A percentile compares a stretch with the other conserved stretches of the same genome.
Evolutionary conservation across 2,888 invertebrate species (phyloP).

Genomic region (Empis stercorea): DNA sequence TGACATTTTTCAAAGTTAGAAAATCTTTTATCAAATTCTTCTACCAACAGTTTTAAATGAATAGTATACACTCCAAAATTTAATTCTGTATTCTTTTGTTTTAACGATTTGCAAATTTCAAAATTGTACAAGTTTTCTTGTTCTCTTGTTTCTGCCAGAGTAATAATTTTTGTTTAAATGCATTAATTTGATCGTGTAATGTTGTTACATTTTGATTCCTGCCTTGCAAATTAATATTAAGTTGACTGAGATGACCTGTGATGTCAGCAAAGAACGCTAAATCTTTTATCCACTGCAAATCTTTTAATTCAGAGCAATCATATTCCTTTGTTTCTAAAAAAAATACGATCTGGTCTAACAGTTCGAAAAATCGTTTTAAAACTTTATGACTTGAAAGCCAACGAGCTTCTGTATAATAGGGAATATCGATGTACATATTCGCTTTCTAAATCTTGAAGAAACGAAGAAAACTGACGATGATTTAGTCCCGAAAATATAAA

Average conservation of each 20-base stretch:
- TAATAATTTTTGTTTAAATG: background rate
- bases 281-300: background rate
- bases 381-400: constrained; percentile 15
- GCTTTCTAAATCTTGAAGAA: constrained; percentile 13
- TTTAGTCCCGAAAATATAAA: constrained; percentile 11
- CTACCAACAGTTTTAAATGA: background rate
- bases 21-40: no score
- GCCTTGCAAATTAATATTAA: background rate
- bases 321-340: background rate
- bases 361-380: constrained; percentile 8
- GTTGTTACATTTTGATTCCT: no score
- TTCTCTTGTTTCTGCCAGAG: background rate
- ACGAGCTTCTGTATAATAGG: constrained; percentile 15
- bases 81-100: background rate
- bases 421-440: constrained; percentile 14
- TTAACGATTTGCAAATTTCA: no score
- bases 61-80: background rate
- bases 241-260: background rate
- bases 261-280: background rate
- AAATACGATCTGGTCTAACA: background rate
- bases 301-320: background rate
- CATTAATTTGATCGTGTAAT: background rate
- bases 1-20: no score
- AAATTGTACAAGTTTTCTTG: background rate
- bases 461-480: constrained; percentile 13